Percentiles rank a stretch among this genome's conserved stretches.
phyloP scores from a whole-genome alignment of 2,797 vertebrate genomes.

The Syndactyla subalaris region DNA sequence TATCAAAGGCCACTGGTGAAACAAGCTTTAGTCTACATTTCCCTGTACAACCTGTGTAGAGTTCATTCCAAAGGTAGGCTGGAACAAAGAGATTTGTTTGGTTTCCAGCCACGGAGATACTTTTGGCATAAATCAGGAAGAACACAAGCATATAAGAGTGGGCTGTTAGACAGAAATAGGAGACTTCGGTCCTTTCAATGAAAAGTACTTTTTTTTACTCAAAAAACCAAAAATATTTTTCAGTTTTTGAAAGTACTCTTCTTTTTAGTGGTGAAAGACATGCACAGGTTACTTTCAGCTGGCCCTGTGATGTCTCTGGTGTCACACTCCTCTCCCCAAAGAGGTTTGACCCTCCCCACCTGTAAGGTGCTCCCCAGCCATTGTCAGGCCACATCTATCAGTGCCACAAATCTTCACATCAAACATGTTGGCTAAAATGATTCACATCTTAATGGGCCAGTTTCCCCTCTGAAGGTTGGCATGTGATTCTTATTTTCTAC shows the following conservation, averaged over 20 bases:
- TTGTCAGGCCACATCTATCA: not conserved
- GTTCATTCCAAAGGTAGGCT: not conserved
- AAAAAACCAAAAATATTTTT: not conserved
- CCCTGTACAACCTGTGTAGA: not conserved
- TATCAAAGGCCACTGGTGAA: not conserved
- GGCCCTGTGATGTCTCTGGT: not conserved
- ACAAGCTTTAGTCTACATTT: not conserved
- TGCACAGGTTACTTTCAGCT: not conserved
- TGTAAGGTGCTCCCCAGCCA: not conserved
- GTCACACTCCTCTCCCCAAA: not conserved
- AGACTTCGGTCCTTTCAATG: not conserved
- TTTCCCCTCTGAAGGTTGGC: slow-evolving; percentile 12
- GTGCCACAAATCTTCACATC: slow-evolving; percentile 8
- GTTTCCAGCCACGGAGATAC: not conserved
- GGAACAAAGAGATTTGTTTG: not conserved
- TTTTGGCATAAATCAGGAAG: not conserved
- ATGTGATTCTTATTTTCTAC: slow-evolving; percentile 42
- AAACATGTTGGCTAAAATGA: not conserved
- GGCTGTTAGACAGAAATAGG: not conserved
- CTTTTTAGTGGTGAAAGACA: fast-evolving
- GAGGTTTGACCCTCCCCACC: not conserved
- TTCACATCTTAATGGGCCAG: not conserved
- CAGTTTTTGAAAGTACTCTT: not conserved
- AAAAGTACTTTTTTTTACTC: not conserved
- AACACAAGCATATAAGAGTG: not conserved